Conservation (phyloP, 2,113 vertebrate species). For the Gobius niger region DNA sequence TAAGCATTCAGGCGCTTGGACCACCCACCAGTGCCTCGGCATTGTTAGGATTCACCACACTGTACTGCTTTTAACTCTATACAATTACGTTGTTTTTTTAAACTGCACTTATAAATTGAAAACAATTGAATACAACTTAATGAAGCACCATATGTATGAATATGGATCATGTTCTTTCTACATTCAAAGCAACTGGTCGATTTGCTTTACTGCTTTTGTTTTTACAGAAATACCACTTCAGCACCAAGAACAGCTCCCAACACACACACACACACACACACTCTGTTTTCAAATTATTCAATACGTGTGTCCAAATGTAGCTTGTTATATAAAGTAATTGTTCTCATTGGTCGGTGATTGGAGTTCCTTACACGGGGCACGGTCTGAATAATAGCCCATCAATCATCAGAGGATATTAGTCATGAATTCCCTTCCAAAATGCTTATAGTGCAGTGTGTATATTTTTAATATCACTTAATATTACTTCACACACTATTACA, state of each 20-base stretch:
- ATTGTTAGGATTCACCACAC: background rate
- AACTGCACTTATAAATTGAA: conserved; percentile 3
- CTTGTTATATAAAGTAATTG: too few relatives aligned
- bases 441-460: too few relatives aligned
- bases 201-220: background rate
- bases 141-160: background rate
- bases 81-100: background rate
- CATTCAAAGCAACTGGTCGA: background rate
- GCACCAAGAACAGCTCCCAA: conserved; percentile 2
- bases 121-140: background rate
- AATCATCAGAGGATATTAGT: too few relatives aligned
- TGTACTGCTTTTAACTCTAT: background rate
- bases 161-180: background rate
- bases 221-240: background rate
- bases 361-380: too few relatives aligned
- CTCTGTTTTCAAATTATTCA: too few relatives aligned
- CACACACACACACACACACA: background rate
- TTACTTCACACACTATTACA: too few relatives aligned
- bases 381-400: too few relatives aligned
- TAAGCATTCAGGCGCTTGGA: conserved; percentile 25
- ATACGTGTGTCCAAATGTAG: too few relatives aligned
- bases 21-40: background rate
- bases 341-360: too few relatives aligned
- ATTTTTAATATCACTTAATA: too few relatives aligned
- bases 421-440: too few relatives aligned